phyloP scores from a whole-genome alignment of 2,113 vertebrate species.

The Athene cunicularia region DNA sequence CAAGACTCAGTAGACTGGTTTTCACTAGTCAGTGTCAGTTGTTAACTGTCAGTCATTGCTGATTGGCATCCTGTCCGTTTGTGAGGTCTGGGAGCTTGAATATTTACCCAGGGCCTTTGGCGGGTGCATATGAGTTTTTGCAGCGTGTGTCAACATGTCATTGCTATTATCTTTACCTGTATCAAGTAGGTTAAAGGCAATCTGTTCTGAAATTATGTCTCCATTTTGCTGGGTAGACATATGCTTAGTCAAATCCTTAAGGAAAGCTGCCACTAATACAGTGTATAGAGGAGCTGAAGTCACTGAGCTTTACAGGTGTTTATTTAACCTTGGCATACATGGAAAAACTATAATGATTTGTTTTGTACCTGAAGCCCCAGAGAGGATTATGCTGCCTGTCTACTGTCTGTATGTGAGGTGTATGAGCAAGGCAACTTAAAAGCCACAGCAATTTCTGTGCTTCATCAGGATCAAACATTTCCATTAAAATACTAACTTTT shows the following conservation, averaged over 20 bases:
- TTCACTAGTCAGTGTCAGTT: neutral
- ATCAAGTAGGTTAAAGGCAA: neutral
- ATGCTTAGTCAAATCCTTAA: constrained; percentile 33
- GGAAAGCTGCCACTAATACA: constrained; percentile 5
- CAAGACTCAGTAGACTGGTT: neutral
- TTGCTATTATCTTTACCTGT: neutral
- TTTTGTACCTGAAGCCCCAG: neutral
- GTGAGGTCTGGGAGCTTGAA: neutral
- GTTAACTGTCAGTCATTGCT: neutral
- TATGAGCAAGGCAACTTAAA: constrained; percentile 38
- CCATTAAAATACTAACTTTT: constrained; percentile 61
- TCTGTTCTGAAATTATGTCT: neutral
- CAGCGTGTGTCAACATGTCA: neutral
- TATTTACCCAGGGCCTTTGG: neutral
- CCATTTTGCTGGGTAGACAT: neutral
- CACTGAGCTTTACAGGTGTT: neutral
- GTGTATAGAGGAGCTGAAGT: neutral
- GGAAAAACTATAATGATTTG: constrained; percentile 26
- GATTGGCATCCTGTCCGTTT: neutral
- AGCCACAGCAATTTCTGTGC: constrained; percentile 29
- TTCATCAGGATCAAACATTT: constrained; percentile 58
- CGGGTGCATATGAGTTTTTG: neutral
- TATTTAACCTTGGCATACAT: constrained; percentile 42
- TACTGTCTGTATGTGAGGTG: neutral
- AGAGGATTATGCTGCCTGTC: constrained; percentile 7